These are phyloP conservation scores for Odontesthes bonariensis DNA, from an alignment of 2,113 vertebrate genomes.

Conservation along the genomic window DNA sequence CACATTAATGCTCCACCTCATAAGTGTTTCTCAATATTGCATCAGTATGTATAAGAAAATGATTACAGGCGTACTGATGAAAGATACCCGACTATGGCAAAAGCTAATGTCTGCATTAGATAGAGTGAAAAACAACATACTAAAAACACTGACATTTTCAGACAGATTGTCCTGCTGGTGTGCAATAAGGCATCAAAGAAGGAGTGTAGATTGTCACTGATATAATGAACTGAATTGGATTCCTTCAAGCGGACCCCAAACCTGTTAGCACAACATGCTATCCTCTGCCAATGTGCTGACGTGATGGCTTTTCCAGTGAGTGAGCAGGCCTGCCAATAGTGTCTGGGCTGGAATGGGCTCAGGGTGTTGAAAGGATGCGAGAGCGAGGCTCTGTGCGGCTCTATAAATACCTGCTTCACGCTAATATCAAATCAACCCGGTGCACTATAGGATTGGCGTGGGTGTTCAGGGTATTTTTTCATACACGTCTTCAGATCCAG, in stretches of 20 bases:
- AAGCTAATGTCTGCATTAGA: slow-evolving; percentile 54
- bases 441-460: slow-evolving; percentile 68
- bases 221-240: slow-evolving; percentile 70
- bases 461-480: slow-evolving; percentile 69
- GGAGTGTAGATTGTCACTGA: slow-evolving; percentile 66
- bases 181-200: slow-evolving; percentile 69
- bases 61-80: slow-evolving; percentile 51
- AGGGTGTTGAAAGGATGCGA: slow-evolving; percentile 55
- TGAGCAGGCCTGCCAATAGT: slow-evolving; percentile 80
- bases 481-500: slow-evolving; percentile 63
- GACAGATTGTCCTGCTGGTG: slow-evolving; percentile 53
- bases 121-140: slow-evolving; percentile 20
- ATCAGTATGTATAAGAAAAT: slow-evolving; percentile 53
- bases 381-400: slow-evolving; percentile 60
- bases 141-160: slow-evolving; percentile 60
- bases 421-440: slow-evolving; percentile 77
- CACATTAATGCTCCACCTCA: slow-evolving; percentile 8
- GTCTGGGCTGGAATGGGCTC: slow-evolving; percentile 74
- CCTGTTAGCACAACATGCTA: slow-evolving; percentile 82
- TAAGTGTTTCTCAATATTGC: slow-evolving; percentile 63
- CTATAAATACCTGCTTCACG: slow-evolving; percentile 82
- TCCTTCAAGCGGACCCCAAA: slow-evolving; percentile 61
- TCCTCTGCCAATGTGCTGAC: slow-evolving; percentile 82
- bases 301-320: slow-evolving; percentile 83
- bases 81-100: slow-evolving; percentile 45